Evolutionary conservation across 2,113 vertebrate species (phyloP).

Genomic region (Megalops atlanticus): DNA sequence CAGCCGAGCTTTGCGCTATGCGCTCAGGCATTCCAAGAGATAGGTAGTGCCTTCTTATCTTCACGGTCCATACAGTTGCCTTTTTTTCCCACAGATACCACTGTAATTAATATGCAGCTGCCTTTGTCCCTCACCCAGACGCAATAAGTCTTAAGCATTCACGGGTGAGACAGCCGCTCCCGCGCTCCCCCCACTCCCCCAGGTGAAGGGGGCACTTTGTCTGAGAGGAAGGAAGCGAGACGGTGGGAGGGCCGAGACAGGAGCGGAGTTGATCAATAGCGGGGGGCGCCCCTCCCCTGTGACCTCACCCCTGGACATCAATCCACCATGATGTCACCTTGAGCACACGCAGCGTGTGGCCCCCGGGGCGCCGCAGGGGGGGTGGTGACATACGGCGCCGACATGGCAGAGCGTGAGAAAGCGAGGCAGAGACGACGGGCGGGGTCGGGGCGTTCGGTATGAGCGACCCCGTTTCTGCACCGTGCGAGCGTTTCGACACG

Average conservation of each 20-base stretch:
- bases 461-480: no score
- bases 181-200: background rate
- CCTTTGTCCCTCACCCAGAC: conserved; percentile 3
- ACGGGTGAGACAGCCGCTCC: background rate
- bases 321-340: conserved; percentile 44
- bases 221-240: conserved; percentile 5
- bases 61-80: background rate
- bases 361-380: background rate
- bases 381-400: conserved; percentile 49
- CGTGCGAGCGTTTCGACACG: no score
- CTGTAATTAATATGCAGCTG: conserved; percentile 1
- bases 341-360: conserved; percentile 53
- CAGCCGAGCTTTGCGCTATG: background rate
- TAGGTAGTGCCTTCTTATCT: background rate
- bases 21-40: background rate
- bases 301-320: conserved; percentile 50
- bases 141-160: background rate
- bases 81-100: background rate
- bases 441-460: background rate
- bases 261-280: conserved; percentile 41
- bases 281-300: conserved; percentile 47
- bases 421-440: conserved; percentile 8
- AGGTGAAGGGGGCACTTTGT: conserved; percentile 5
- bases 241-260: background rate
- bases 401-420: conserved; percentile 47